Evolutionary conservation across 2,113 vertebrate genomes (phyloP), one percentile per base, ranked within the genome.

Genomic region (Porphyrio hochstetteri): DNA sequence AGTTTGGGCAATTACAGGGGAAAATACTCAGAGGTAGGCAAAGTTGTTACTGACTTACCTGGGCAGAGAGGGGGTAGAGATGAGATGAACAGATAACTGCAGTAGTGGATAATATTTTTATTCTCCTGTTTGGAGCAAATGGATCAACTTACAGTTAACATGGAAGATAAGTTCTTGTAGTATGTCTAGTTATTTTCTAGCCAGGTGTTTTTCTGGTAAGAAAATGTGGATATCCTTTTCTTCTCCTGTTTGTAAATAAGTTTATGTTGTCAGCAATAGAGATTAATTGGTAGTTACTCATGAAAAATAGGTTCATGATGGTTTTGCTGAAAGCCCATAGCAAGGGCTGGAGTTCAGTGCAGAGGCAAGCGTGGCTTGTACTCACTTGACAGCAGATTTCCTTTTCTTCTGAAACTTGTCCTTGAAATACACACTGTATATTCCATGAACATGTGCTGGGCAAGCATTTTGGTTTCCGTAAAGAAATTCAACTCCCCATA

Each of bases 1-100:
- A 99, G 99, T 79, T 97, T 99, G 91, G 98, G 96, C 60, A 99
- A 98, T 96, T 99, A 99, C 68, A 98, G 98, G 72, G 98, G 98
- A 57, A 99, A 99, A 79, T 99, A 99, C 93, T 98, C 99, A 0
- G 99, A 99, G 99, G 99, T 99, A 74, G 86, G 86, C 27, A 20
- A 4, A 36, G 28, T 11, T 68, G n/a, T 33, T 52, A 48, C 61
- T 50, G 40, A 14, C 36, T 29, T n/a, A 36, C 15, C 10, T 50
- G 8, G 29, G 42, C 5, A 5, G 24, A 75, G 63, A 38, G 48
- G n/a, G 23, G 56, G 17, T 15, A 29, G n/a, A 52, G 11, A n/a
- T 79, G 55, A 55, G n/a, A 8, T 35, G 42, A 24, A 40, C 21
- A 35, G 42, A 7, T 53, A 10, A 10, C 27, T 50, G 52, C 46